A percentile compares a stretch with the other conserved stretches of the same genome.
Conservation (phyloP, 1,140 invertebrate genomes). For the Chironomus striatipennis region DNA sequence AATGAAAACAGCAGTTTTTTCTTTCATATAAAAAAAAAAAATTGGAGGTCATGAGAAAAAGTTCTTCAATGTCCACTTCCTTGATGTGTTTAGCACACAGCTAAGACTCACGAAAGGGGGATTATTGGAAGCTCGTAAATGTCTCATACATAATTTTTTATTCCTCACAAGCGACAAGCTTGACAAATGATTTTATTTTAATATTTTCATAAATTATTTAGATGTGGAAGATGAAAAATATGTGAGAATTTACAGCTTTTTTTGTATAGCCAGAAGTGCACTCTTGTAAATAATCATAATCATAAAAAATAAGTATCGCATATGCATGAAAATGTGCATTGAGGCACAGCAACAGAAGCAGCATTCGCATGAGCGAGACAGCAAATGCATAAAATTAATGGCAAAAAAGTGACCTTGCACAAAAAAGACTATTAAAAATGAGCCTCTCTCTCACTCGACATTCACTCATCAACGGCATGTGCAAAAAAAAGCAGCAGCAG, state of each 20-base stretch:
- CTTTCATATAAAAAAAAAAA: no score
- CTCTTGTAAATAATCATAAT: neutral
- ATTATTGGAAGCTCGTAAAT: no score
- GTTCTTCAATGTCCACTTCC: neutral
- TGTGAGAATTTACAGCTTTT: no score
- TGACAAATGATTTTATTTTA: no score
- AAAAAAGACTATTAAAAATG: neutral
- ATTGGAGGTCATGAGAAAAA: neutral
- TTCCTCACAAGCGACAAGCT: no score
- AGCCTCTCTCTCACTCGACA: neutral
- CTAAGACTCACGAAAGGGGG: no score
- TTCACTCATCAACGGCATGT: constrained; percentile 11
- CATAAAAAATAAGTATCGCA: neutral
- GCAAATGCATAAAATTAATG: no score
- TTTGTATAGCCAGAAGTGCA: no score
- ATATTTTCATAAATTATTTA: no score
- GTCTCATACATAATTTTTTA: no score
- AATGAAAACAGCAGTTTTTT: neutral
- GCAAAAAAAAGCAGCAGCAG: neutral
- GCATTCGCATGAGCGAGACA: neutral
- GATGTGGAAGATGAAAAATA: no score
- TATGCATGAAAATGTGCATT: constrained; percentile 1
- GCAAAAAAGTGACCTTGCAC: constrained; percentile 6
- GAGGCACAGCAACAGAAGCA: neutral
- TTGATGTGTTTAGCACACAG: neutral